phyloP scores from a whole-genome alignment of 2,888 invertebrate genomes.

The Pachliopta kotzebuea region DNA sequence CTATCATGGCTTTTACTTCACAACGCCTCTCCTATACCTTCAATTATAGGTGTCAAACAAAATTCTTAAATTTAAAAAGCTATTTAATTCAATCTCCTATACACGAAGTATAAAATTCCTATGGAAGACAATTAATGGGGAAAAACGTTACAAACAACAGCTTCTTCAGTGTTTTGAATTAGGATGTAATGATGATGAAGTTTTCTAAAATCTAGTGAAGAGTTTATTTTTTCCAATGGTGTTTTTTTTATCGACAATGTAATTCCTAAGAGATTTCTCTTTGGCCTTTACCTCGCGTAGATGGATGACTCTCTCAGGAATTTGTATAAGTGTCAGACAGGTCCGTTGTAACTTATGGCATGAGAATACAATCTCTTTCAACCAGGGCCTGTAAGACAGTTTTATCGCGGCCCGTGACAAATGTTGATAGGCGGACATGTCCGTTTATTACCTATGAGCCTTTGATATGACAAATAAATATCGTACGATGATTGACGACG shows the following conservation, averaged over 20 bases:
- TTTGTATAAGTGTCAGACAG: slow-evolving; percentile 17
- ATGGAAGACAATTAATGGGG: too few species aligned
- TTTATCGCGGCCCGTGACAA: neutral
- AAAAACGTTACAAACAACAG: too few species aligned
- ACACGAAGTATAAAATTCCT: too few species aligned
- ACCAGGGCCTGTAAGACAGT: neutral
- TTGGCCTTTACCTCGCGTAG: slow-evolving; percentile 3
- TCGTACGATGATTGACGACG: neutral
- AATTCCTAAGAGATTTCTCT: neutral
- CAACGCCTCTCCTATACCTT: too few species aligned
- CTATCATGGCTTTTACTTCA: too few species aligned
- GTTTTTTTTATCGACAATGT: neutral
- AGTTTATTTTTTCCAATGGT: neutral
- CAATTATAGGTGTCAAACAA: too few species aligned
- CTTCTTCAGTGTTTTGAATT: too few species aligned
- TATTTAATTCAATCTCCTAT: too few species aligned
- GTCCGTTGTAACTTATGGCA: slow-evolving; percentile 5
- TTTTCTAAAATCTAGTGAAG: neutral
- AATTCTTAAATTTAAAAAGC: too few species aligned
- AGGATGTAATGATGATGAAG: too few species aligned
- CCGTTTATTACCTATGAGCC: neutral
- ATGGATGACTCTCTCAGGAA: slow-evolving; percentile 17
- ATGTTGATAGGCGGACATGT: neutral
- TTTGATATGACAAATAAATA: neutral
- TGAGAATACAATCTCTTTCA: slow-evolving; percentile 2